Evolutionary conservation across 2,888 invertebrate genomes (phyloP), one percentile per base, ranked within the genome.

Genomic region (Apotomis betuletana): DNA sequence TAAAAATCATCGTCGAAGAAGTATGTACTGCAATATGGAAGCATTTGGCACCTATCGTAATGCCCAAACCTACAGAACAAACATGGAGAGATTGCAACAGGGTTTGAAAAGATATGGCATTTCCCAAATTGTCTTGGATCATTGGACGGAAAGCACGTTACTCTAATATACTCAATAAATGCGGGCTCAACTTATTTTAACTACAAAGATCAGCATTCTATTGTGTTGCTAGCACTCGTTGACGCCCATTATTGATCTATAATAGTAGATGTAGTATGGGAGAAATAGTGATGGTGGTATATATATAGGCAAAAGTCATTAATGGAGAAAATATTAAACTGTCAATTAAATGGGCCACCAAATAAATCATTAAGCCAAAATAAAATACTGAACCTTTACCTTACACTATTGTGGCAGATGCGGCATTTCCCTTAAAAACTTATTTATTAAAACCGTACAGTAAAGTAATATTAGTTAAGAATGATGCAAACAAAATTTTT

Each of bases 11-110:
- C 73, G 81, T 83, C 38, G 60, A 73, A 75, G 79, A 82, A 78
- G 79, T 82, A 51, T 81, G 78, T 71, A 70, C 67, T 41, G 80
- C 81, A 38, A 77, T 82, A 65, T 79, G 81, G 80, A 77, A 78
- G 44, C 77, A 75, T 51, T 13, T 78, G 49, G 59, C 73, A 54
- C 75, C 76, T 59, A 77, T 77, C 74, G 75, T 77, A 69, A 79
- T 80, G 79, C 77, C 77, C 8, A 8, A 63, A 76, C 78, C 78
- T 68, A 68, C 72, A 55, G 73, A 71, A 74, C 67, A 72, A 61
- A 46, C 44, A 63, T 74, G 76, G 74, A 61, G n/a, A 73, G 57
- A 64, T 69, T 67, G 74, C 74, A 57, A 67, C 12, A 49, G 69
- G 54, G 36, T 74, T 63, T 49, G 69, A 75, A 68, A 59, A 38